A percentile compares a stretch with the other conserved stretches of the same genome.
Conservation (phyloP, 2,888 invertebrate species). For the Lysandra bellargus region DNA sequence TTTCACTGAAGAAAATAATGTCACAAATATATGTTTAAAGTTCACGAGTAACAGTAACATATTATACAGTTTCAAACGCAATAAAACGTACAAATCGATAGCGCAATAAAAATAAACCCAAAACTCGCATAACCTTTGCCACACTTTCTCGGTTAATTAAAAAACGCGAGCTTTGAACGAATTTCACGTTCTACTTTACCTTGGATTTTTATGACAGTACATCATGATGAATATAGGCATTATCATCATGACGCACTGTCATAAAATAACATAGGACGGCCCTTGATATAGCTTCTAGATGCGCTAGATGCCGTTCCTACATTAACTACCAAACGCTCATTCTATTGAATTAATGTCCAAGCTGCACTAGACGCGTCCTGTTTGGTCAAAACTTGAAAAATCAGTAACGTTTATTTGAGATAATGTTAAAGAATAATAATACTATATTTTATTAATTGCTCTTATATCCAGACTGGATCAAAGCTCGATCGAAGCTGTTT, state of each 20-base stretch:
- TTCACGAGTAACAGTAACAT: background rate
- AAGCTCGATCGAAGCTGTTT: background rate
- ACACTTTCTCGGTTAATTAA: conserved; percentile 24
- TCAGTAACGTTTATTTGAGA: too few species aligned
- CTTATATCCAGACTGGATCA: background rate
- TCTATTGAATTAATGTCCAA: too few species aligned
- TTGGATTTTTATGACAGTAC: background rate
- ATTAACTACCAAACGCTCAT: too few species aligned
- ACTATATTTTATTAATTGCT: too few species aligned
- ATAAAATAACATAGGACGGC: too few species aligned
- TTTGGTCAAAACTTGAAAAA: too few species aligned
- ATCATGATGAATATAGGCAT: too few species aligned
- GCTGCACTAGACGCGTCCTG: too few species aligned
- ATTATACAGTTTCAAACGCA: background rate
- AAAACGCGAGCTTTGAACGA: background rate
- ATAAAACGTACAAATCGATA: conserved; percentile 11
- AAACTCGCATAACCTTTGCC: conserved; percentile 26
- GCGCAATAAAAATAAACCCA: background rate
- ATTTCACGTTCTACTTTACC: conserved; percentile 1
- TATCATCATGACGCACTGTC: too few species aligned
- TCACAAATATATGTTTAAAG: conserved; percentile 1
- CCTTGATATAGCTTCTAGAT: too few species aligned
- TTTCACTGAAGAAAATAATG: background rate
- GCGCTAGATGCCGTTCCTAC: too few species aligned
- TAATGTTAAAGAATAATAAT: too few species aligned